Evolutionary conservation across 2,113 vertebrate genomes (phyloP), one percentile per base, ranked within the genome.

Genomic region (Rhinoptilus africanus): DNA sequence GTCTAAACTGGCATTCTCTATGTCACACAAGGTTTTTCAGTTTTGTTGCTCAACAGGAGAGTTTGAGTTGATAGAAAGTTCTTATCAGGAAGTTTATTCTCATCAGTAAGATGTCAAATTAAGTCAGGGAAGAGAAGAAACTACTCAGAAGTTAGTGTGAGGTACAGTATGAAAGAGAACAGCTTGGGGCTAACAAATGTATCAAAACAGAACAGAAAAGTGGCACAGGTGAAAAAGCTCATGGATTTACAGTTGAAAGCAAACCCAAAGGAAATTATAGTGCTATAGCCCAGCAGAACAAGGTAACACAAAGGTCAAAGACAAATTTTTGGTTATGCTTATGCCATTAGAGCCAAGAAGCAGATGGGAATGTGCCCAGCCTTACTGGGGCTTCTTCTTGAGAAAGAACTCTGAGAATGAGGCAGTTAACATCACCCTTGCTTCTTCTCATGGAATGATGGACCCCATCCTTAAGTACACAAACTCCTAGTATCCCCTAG

Each of bases 341-440:
- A 39, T 56, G 51, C 7, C 41, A 32, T 56, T 67, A 77, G 6
- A 89, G 12, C 6, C 28, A 57, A 85, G 41, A 67, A 72, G 48
- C 28, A 73, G 35, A 67, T 34, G 8, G 7, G 10, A 63, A 86
- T 63, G 13, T 50, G 16, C 2, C 8, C 28, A 37, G 13, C 20
- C 23, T 4, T 28, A 37, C 8, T 41, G 22, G 19, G 41, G 10
- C 4, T 59, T 27, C 37, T 68, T 86, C 68, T 85, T 0, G 0
- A 90, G 37, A 9, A 51, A 79, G 85, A 85, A 8, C 2, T 35
- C n/a, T 17, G 54, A 63, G 62, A 72, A 60, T n/a, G 32, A 68
- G 41, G 37, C 4, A 82, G 14, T 43, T 50, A 82, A 23, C 24
- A 68, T 72, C 37, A 63, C 22, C 14, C 12, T 7, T 1, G 15